phyloP scores from a whole-genome alignment of 2,888 invertebrate genomes.

The Drosophila fungiperda region DNA sequence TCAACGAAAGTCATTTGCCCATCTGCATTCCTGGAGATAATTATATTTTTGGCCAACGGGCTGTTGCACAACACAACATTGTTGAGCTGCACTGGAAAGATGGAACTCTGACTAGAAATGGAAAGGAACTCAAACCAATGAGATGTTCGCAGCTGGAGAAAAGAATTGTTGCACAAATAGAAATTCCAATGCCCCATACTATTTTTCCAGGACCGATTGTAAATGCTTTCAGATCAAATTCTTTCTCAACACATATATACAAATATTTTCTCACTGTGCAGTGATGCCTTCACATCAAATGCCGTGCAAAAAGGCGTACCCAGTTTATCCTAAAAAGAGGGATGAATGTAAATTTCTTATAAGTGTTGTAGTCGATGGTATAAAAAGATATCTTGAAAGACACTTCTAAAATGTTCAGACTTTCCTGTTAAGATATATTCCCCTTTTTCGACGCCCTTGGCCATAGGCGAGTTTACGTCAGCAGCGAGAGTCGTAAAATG shows the following conservation, averaged over 20 bases:
- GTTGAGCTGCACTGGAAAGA: constrained; percentile 16
- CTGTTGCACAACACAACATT: constrained; percentile 21
- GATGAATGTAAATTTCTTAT: not conserved
- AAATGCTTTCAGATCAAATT: not conserved
- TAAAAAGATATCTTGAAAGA: not conserved
- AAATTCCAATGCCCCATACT: not conserved
- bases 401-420: not conserved
- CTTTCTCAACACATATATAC: no score
- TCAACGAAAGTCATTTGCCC: constrained; percentile 7
- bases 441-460: not conserved
- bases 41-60: constrained; percentile 25
- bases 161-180: not conserved
- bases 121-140: not conserved
- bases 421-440: not conserved
- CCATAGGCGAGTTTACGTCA: not conserved
- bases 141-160: not conserved
- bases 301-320: not conserved
- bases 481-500: constrained; percentile 53
- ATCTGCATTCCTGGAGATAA: constrained; percentile 37
- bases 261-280: not conserved
- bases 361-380: not conserved
- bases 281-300: not conserved
- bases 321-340: not conserved
- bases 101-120: not conserved
- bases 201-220: not conserved